Evolutionary conservation across 2,113 vertebrate genomes (phyloP), one percentile per base, ranked within the genome.

Genomic region (Bufo bufo): DNA sequence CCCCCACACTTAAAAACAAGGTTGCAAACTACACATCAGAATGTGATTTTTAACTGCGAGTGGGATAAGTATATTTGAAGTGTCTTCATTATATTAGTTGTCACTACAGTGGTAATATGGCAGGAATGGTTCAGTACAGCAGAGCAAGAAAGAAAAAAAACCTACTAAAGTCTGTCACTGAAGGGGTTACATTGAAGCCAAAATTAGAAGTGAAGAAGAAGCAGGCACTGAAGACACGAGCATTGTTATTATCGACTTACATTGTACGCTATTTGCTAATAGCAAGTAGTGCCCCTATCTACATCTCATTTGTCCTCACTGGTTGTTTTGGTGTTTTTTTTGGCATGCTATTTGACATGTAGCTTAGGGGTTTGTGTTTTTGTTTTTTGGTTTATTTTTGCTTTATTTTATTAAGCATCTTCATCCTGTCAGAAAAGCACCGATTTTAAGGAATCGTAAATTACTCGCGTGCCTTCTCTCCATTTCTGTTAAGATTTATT

Each of bases 381-480:
- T 72, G 23, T 45, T 13, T 50, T n/a, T n/a, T 23, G 20, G 69
- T 8, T 4, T 74, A 20, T 77, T 9, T 50, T 80, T 66, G 52
- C n/a, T 82, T 69, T 49, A 10, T 54, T 83, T 14, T 33, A 33
- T 33, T 33, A 0, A 2, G 49, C 58, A 84, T 84, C 49, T 71
- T 69, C 63, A 84, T 84, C 63, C 20, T 84, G 82, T 84, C 82
- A 84, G 61, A 33, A 84, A 84, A 84, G 65, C 71, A 61, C 66
- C 50, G 71, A 85, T 85, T 75, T 77, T 56, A n/a, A 66, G 6
- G 75, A 80, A 86, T 69, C 49, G 14, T 87, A 54, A 84, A 71
- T 49, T 45, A 69, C 61, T 83, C 49, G 54, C 72, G 87, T 88
- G 87, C 87, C 87, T 88, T 88, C 71, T 88, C 23, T 61, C 56